A percentile compares a stretch with the other conserved stretches of the same genome.
Evolutionary conservation across 2,888 invertebrate genomes (phyloP).

Genomic region (Mellilla xanthometata): DNA sequence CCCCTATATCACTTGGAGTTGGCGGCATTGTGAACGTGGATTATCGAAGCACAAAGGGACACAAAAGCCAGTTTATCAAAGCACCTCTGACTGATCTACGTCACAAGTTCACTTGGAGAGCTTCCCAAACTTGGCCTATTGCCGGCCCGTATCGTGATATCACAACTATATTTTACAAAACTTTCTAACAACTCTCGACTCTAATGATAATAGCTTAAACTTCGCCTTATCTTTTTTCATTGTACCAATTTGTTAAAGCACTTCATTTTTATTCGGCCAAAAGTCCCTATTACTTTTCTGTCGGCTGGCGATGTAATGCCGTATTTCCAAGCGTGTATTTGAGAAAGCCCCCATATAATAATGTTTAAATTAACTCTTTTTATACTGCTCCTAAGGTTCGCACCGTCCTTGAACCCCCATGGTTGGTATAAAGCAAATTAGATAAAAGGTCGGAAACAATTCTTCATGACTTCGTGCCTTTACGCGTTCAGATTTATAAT

Average conservation of each 20-base stretch:
- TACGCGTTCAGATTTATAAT: conserved; percentile 31
- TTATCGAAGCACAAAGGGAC: conserved; percentile 65
- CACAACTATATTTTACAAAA: conserved; percentile 34
- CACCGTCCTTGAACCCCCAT: conserved; percentile 27
- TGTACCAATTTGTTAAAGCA: conserved; percentile 30
- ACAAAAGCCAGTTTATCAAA: conserved; percentile 71
- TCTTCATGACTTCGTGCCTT: conserved; percentile 33
- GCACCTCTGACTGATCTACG: conserved; percentile 53
- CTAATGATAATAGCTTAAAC: conserved; percentile 30
- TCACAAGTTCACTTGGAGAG: conserved; percentile 48
- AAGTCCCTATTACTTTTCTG: conserved; percentile 20
- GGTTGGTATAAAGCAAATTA: conserved; percentile 27
- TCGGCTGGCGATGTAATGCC: conserved; percentile 9
- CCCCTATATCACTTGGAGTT: conserved; percentile 44
- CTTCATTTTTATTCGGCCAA: conserved; percentile 26
- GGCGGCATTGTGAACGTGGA: conserved; percentile 50
- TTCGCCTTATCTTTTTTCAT: conserved; percentile 33
- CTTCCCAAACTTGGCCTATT: conserved; percentile 47
- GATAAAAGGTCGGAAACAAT: conserved; percentile 34
- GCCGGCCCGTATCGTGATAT: conserved; percentile 39
- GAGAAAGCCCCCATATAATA: conserved; percentile 19
- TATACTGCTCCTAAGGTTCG: conserved; percentile 22
- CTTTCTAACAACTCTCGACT: conserved; percentile 29
- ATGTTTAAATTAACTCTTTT: conserved; percentile 29
- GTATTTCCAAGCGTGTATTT: conserved; percentile 14